Conservation (phyloP, 2,797 vertebrate species). For the Gambelia wislizenii region DNA sequence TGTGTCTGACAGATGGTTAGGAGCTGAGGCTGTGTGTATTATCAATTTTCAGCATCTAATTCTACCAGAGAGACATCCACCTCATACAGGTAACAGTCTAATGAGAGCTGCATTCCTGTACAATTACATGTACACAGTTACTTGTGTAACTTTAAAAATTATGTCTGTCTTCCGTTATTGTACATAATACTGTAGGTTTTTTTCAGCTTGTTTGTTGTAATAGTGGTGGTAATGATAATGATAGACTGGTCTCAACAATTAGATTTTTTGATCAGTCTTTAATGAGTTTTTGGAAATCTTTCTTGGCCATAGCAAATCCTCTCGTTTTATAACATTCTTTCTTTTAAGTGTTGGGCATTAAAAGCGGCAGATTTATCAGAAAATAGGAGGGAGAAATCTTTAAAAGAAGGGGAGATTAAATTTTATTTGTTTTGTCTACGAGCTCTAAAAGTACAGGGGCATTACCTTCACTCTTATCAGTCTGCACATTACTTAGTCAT, state of each 20-base stretch:
- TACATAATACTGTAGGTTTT: background rate
- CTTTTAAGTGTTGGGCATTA: slow-evolving; percentile 8
- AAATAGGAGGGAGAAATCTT: background rate
- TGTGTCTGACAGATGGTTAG: slow-evolving; percentile 96
- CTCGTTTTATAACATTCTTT: background rate
- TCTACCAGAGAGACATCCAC: slow-evolving; percentile 95
- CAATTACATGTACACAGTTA: background rate
- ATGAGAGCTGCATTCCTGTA: background rate
- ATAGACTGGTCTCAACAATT: slow-evolving; percentile 15
- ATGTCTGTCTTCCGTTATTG: background rate
- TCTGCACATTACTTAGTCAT: slow-evolving; percentile 31
- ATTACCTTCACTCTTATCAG: background rate
- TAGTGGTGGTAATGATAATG: background rate
- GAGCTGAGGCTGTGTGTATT: slow-evolving; percentile 93
- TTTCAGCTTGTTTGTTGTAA: background rate
- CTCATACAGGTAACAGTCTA: slow-evolving; percentile 90
- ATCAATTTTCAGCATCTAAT: slow-evolving; percentile 99
- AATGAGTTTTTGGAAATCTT: background rate
- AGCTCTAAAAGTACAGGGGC: background rate
- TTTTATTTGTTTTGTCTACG: background rate
- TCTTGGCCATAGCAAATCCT: background rate
- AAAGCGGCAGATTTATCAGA: slow-evolving; percentile 20
- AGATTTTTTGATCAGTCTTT: background rate
- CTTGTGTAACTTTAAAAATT: background rate
- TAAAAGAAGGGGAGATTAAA: background rate